Evolutionary conservation across 2,797 vertebrate genomes (phyloP), one percentile per base, ranked within the genome.

Genomic region (Enteromius argenteus): DNA sequence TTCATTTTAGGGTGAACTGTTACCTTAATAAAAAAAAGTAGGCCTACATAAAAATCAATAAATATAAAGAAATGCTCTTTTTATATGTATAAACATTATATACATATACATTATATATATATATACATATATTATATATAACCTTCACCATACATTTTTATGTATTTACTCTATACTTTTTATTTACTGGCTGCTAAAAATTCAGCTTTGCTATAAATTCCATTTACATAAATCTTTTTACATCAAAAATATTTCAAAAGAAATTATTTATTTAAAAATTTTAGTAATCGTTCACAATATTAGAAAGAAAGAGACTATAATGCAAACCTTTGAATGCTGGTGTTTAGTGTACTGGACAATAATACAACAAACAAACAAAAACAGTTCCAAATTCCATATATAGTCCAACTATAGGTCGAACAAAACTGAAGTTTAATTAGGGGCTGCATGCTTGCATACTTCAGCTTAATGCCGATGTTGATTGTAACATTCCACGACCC

Each of bases 381-480:
- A 35, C 1, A 7, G 17, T 32, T 53, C 7, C 15, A 49, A 11
- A 56, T 14, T 56, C 3, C 3, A 56, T 37, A n/a, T 53, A n/a
- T 56, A 37, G 10, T 8, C 21, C 30, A 75, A 37, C 19, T 35
- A 56, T n/a, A 37, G 19, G 1, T 9, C 17, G 66, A 66, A 46
- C 58, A 14, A 64, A 66, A 49, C 9, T 46, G 4, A 56, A 17
- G 23, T n/a, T 37, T 53, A 51, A 60, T 60, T 72, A 35, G 13
- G 8, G 37, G 56, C 71, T 64, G 32, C 58, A 64, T 64, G 27
- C 44, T 66, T 44, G 44, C 21, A 81, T 74, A 56, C 76, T 69
- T 66, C 19, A 67, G 19, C 58, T 49, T 71, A 37, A 56, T 51
- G 49, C 44, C 13, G 35, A 56, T 73, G 73, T 27, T 82, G 60